Conservation (phyloP, 2,888 invertebrate species). For the Dryocosmus kuriphilus region DNA sequence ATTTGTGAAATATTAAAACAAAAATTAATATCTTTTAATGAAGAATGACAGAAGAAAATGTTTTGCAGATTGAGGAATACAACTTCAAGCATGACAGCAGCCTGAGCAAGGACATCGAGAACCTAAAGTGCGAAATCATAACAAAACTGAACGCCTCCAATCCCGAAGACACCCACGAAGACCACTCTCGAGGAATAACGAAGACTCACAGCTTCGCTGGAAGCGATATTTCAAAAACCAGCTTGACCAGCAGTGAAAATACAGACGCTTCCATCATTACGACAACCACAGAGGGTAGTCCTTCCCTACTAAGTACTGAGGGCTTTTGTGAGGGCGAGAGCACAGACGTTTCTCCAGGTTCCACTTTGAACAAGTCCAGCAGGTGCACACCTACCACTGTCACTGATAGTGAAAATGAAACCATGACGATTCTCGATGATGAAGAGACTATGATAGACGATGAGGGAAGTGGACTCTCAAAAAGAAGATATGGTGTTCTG, state of each 20-base stretch:
- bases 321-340: constrained; percentile 76
- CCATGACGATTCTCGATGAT: constrained; percentile 52
- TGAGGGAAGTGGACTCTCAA: constrained; percentile 41
- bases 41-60: background rate
- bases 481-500: constrained; percentile 50
- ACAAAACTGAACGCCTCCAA: constrained; percentile 64
- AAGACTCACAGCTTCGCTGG: constrained; percentile 75
- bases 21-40: too few species aligned
- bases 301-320: constrained; percentile 73
- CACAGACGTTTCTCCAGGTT: constrained; percentile 72
- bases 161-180: constrained; percentile 24
- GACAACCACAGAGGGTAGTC: constrained; percentile 79
- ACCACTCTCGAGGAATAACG: constrained; percentile 62
- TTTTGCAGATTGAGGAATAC: constrained; percentile 51
- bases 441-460: constrained; percentile 33
- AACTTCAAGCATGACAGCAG: constrained; percentile 61
- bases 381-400: constrained; percentile 64
- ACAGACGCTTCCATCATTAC: constrained; percentile 84
- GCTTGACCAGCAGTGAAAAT: constrained; percentile 83
- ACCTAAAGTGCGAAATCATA: constrained; percentile 72
- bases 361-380: constrained; percentile 70
- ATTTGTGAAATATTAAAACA: too few species aligned
- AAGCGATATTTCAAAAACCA: constrained; percentile 78
- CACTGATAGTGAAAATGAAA: constrained; percentile 68
- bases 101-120: constrained; percentile 70